phyloP scores from a whole-genome alignment of 2,797 vertebrate genomes.

The Knipowitschia caucasica region DNA sequence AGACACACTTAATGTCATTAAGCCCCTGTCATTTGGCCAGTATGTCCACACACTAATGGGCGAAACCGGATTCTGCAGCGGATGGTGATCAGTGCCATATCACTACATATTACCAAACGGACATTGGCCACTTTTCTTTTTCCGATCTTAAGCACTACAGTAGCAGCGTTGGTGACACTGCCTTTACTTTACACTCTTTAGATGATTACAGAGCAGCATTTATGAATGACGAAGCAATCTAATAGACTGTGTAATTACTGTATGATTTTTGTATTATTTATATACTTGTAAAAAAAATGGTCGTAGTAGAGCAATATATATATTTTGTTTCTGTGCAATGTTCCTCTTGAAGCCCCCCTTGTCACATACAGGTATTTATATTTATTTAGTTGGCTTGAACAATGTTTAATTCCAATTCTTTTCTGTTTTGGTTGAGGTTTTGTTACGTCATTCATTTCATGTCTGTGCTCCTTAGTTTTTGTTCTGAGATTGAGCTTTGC shows the following conservation, averaged over 20 bases:
- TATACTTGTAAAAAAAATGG: conserved; percentile 51
- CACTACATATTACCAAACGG: conserved; percentile 23
- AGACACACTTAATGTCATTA: conserved; percentile 35
- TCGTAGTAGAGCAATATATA: conserved; percentile 60
- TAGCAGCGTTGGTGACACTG: conserved; percentile 39
- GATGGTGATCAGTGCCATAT: conserved; percentile 26
- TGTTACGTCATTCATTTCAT: conserved; percentile 67
- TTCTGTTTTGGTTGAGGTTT: conserved; percentile 55
- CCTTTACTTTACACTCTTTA: conserved; percentile 54
- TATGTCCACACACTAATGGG: conserved; percentile 23
- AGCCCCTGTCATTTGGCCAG: conserved; percentile 4
- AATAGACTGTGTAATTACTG: conserved; percentile 44
- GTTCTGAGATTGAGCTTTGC: conserved; percentile 66
- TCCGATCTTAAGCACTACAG: conserved; percentile 51
- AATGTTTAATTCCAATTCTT: conserved; percentile 67
- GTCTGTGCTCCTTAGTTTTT: conserved; percentile 43
- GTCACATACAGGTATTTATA: conserved; percentile 60
- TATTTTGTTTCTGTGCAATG: conserved; percentile 78
- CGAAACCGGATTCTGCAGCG: conserved; percentile 28
- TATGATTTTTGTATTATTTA: conserved; percentile 70
- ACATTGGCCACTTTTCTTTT: conserved; percentile 22
- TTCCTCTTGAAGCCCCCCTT: conserved; percentile 48
- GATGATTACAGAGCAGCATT: conserved; percentile 32
- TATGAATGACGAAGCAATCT: conserved; percentile 39
- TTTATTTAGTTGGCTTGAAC: conserved; percentile 77